These are phyloP conservation scores for Salminus brasiliensis DNA, from an alignment of 2,113 vertebrate genomes.

Conservation along the genomic window DNA sequence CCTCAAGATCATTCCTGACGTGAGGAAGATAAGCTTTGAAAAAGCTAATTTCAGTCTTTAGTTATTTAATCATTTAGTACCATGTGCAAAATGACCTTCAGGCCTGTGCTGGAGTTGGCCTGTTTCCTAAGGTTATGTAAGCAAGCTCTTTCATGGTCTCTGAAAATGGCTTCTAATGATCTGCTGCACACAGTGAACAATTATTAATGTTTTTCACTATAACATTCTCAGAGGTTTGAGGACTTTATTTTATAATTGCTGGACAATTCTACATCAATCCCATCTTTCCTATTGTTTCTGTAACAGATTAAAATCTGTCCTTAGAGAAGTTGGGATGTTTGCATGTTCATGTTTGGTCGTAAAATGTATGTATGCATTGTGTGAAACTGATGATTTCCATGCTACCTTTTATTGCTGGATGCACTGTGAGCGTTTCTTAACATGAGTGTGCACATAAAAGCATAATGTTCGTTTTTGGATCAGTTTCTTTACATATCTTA, in stretches of 20 bases:
- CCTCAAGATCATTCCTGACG: background rate
- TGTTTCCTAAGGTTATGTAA: slow-evolving; percentile 1
- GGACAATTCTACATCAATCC: background rate
- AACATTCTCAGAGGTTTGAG: too few relatives aligned
- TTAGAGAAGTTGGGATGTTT: too few relatives aligned
- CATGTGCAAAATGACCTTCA: background rate
- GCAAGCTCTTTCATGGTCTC: background rate
- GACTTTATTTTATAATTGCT: background rate
- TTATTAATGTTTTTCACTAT: background rate
- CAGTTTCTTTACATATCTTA: too few relatives aligned
- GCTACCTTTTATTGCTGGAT: too few relatives aligned
- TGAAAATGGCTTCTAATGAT: background rate
- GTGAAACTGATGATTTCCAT: too few relatives aligned
- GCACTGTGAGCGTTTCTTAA: too few relatives aligned
- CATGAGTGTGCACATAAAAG: too few relatives aligned
- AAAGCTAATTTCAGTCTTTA: background rate
- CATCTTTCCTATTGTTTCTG: too few relatives aligned
- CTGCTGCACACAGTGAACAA: background rate
- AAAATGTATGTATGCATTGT: too few relatives aligned
- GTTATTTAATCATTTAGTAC: background rate
- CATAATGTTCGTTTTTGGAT: too few relatives aligned
- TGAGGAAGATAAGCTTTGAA: background rate
- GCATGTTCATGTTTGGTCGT: too few relatives aligned
- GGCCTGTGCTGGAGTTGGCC: background rate
- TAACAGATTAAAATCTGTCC: too few relatives aligned